Evolutionary conservation across 2,797 vertebrate species (phyloP).

Genomic region (Buphagus erythrorhynchus): DNA sequence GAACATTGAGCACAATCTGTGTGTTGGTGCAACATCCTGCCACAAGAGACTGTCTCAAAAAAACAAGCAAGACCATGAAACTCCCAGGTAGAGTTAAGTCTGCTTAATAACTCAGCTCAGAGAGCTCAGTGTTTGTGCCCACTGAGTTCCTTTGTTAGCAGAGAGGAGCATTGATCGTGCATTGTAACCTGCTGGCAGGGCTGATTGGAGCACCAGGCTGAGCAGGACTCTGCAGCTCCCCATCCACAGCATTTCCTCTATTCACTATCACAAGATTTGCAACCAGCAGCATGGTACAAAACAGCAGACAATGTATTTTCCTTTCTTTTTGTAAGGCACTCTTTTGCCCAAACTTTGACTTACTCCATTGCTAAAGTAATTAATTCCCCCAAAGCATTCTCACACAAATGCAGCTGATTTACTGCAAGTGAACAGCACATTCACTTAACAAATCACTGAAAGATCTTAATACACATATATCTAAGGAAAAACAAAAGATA

Average conservation of each 20-base stretch:
- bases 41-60: background rate
- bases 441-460: constrained; percentile 19
- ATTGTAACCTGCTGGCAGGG: background rate
- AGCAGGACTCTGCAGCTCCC: background rate
- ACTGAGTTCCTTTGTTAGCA: background rate
- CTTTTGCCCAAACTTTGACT: background rate
- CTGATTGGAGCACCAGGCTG: background rate
- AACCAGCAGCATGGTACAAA: background rate
- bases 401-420: background rate
- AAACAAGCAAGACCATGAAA: background rate
- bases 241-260: background rate
- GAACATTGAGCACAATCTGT: background rate
- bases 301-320: background rate
- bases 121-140: background rate
- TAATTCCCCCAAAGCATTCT: background rate
- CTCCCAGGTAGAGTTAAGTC: background rate
- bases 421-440: background rate
- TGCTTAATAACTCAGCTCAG: background rate
- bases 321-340: background rate
- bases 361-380: background rate
- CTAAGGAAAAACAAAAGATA: background rate
- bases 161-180: background rate
- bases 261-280: background rate
- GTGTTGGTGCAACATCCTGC: background rate
- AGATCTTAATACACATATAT: background rate